These are phyloP conservation scores for Dysidea cf. avara DNA, from an alignment of 37 sponge, comb jelly and placozoan species.

Conservation along the genomic window DNA sequence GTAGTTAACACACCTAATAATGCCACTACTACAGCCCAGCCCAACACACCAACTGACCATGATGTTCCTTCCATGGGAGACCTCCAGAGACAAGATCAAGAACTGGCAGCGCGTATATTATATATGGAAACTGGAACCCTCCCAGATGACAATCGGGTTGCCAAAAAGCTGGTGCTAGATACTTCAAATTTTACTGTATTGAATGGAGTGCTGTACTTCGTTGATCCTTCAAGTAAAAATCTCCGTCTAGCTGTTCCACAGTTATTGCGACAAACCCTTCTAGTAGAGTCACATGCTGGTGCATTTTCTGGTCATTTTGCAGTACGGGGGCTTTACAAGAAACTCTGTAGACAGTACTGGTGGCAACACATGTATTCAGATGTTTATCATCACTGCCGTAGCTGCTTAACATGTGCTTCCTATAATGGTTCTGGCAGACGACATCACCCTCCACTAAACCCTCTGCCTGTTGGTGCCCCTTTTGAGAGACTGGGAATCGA, in stretches of 20 bases:
- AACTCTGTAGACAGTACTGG: constrained; percentile 12
- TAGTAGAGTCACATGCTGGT: neutral
- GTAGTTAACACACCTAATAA: no score
- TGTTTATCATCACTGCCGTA: neutral
- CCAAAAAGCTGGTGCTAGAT: neutral
- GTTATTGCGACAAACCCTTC: neutral
- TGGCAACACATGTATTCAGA: constrained; percentile 16
- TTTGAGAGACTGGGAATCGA: constrained; percentile 7
- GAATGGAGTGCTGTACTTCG: constrained; percentile 16
- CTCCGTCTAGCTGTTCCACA: no score
- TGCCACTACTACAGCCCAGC: no score
- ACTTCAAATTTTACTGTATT: neutral
- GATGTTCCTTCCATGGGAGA: neutral
- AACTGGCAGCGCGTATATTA: constrained; percentile 10
- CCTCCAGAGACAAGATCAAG: constrained; percentile 32
- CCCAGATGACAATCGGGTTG: neutral
- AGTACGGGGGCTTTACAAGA: constrained; percentile 10
- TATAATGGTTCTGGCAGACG: neutral
- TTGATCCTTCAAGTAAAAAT: constrained; percentile 6
- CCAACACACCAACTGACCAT: neutral
- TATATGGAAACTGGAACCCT: constrained; percentile 1
- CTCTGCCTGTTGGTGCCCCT: constrained; percentile 16
- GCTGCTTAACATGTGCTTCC: constrained; percentile 18
- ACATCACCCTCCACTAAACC: neutral
- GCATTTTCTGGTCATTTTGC: constrained; percentile 18